These are phyloP conservation scores for Tokudaia muenninki DNA, from an alignment of 2,797 vertebrate genomes.

Conservation along the genomic window DNA sequence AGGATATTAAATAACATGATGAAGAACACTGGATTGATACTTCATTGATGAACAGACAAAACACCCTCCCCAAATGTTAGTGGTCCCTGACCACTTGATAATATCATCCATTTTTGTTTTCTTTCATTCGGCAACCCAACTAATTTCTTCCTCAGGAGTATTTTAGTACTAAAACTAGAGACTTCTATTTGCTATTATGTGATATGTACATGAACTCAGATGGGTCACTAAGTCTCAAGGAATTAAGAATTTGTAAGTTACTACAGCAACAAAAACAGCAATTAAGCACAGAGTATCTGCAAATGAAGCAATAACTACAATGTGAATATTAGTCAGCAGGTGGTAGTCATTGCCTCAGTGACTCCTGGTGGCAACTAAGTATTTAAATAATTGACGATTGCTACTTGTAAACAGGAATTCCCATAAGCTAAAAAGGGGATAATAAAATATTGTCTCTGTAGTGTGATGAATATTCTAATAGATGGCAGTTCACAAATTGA, in stretches of 20 bases:
- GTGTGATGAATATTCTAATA: constrained; percentile 86
- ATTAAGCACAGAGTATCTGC: constrained; percentile 81
- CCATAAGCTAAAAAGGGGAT: constrained; percentile 87
- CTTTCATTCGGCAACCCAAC: constrained; percentile 81
- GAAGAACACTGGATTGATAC: constrained; percentile 78
- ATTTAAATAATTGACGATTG: constrained; percentile 88
- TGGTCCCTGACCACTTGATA: constrained; percentile 81
- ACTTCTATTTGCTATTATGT: constrained; percentile 81
- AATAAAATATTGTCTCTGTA: constrained; percentile 87
- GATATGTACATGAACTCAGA: constrained; percentile 82
- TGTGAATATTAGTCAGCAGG: constrained; percentile 88
- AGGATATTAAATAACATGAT: constrained; percentile 70
- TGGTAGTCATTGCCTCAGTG: constrained; percentile 88
- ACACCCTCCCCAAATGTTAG: constrained; percentile 62
- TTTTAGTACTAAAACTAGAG: constrained; percentile 84
- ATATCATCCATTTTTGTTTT: constrained; percentile 53
- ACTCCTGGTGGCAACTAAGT: constrained; percentile 89
- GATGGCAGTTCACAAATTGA: constrained; percentile 86
- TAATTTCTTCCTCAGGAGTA: constrained; percentile 89
- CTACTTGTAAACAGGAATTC: constrained; percentile 90
- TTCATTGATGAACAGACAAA: constrained; percentile 80
- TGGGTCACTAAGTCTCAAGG: constrained; percentile 84
- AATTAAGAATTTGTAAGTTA: constrained; percentile 86
- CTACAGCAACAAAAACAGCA: constrained; percentile 86
- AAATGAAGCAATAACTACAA: constrained; percentile 88